Conservation (phyloP, 2,888 invertebrate genomes). For the Callosobruchus maculatus region DNA sequence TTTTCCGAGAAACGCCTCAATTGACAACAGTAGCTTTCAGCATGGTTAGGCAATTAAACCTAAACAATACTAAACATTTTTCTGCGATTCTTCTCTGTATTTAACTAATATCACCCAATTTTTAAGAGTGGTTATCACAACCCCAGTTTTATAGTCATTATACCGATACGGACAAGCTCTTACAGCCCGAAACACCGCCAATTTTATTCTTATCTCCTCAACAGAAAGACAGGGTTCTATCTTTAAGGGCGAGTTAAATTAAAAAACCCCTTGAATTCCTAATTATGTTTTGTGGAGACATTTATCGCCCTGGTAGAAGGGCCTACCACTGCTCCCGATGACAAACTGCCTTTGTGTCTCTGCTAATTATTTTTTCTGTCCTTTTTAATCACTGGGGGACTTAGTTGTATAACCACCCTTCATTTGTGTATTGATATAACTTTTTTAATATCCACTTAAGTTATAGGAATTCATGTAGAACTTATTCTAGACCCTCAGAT, state of each 20-base stretch:
- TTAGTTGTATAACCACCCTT: neutral
- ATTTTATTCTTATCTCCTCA: neutral
- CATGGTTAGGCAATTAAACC: neutral
- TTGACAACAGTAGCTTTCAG: neutral
- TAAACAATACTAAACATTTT: neutral
- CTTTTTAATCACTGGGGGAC: neutral
- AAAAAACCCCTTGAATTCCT: conserved; percentile 31
- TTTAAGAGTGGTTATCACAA: neutral
- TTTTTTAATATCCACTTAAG: too few species aligned
- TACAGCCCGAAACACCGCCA: neutral
- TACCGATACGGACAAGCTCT: neutral
- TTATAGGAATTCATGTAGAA: too few species aligned
- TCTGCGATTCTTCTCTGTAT: neutral
- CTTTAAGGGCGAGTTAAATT: conserved; percentile 29
- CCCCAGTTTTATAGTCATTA: neutral
- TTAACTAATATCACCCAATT: neutral
- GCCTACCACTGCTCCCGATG: neutral
- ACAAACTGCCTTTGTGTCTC: neutral
- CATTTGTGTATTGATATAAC: neutral
- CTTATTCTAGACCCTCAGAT: too few species aligned
- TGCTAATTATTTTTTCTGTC: neutral
- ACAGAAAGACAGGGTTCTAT: neutral
- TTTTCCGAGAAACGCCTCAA: too few species aligned
- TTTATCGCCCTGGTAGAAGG: conserved; percentile 20
- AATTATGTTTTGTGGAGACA: conserved; percentile 38